Conservation (phyloP, 1,140 invertebrate genomes). For the Lepidostoma basale region DNA sequence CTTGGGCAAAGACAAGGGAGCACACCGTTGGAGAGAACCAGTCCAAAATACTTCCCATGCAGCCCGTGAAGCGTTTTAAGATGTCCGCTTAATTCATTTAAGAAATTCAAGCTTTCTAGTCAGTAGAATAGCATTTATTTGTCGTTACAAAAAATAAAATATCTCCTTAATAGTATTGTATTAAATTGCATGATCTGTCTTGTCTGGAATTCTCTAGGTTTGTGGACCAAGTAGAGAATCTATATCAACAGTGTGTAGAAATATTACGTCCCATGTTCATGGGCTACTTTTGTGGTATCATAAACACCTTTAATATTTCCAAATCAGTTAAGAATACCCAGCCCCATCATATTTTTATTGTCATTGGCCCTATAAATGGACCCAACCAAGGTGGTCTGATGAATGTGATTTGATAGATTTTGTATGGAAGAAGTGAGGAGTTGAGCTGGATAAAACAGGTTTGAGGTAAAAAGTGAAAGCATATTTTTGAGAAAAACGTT, state of each 20-base stretch:
- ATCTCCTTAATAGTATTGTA: slow-evolving; percentile 18
- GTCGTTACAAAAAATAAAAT: slow-evolving; percentile 1
- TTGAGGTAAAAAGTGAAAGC: no score
- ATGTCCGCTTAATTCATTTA: slow-evolving; percentile 38
- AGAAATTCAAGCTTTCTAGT: slow-evolving; percentile 21
- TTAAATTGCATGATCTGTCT: slow-evolving; percentile 26
- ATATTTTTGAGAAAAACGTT: no score
- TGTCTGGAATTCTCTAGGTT: slow-evolving; percentile 40
- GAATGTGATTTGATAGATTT: no score
- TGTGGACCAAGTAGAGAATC: slow-evolving; percentile 40
- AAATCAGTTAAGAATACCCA: no score
- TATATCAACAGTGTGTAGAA: slow-evolving; percentile 7
- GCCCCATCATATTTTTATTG: no score
- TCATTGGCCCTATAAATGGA: no score
- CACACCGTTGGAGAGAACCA: slow-evolving; percentile 41
- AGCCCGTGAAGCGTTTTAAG: slow-evolving; percentile 42
- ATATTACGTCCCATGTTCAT: slow-evolving; percentile 2
- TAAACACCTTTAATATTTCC: no score
- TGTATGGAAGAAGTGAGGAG: slow-evolving; percentile 8
- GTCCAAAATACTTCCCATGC: slow-evolving; percentile 33
- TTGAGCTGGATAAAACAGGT: no score
- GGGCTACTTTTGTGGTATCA: slow-evolving; percentile 10
- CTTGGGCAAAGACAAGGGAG: slow-evolving; percentile 39
- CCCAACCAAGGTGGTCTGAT: no score
- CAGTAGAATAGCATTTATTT: slow-evolving; percentile 9